phyloP scores from a whole-genome alignment of 2,888 invertebrate species.

The Nineta flava region DNA sequence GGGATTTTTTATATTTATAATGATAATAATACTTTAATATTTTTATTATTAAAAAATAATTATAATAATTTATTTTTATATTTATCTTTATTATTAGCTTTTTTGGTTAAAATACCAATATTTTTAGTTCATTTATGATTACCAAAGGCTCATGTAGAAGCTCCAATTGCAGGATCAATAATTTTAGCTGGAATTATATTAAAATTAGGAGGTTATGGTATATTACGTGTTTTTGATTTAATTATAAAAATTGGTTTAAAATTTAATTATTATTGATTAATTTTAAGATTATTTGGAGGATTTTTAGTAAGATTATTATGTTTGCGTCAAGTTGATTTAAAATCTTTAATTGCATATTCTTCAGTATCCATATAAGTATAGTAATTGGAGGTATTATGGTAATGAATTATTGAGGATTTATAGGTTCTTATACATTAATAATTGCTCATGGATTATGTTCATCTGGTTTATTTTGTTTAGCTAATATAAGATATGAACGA shows the following conservation, averaged over 20 bases:
- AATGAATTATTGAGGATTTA: conserved; percentile 34
- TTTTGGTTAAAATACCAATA: conserved; percentile 57
- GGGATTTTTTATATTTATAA: conserved; percentile 36
- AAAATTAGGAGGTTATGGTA: conserved; percentile 55
- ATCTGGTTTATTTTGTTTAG: conserved; percentile 39
- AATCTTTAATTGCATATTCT: conserved; percentile 58
- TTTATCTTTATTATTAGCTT: conserved; percentile 39
- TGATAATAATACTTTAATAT: conserved; percentile 30
- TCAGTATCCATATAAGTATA: conserved; percentile 55
- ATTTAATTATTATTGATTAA: conserved; percentile 34
- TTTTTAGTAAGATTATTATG: conserved; percentile 45
- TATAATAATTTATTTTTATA: conserved; percentile 30
- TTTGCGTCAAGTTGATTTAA: conserved; percentile 52
- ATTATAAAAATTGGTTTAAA: conserved; percentile 30
- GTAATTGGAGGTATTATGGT: conserved; percentile 40
- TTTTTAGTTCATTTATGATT: conserved; percentile 54
- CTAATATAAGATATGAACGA: conserved; percentile 42
- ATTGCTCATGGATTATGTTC: conserved; percentile 34
- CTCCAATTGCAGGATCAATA: conserved; percentile 55
- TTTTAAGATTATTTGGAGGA: conserved; percentile 39
- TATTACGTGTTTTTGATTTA: conserved; percentile 38
- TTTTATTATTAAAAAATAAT: conserved; percentile 31
- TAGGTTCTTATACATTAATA: conserved; percentile 39
- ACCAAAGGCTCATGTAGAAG: conserved; percentile 62
- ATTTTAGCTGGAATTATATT: conserved; percentile 57